phyloP scores from a whole-genome alignment of 2,888 invertebrate genomes.

The Marasmarcha lunaedactyla region DNA sequence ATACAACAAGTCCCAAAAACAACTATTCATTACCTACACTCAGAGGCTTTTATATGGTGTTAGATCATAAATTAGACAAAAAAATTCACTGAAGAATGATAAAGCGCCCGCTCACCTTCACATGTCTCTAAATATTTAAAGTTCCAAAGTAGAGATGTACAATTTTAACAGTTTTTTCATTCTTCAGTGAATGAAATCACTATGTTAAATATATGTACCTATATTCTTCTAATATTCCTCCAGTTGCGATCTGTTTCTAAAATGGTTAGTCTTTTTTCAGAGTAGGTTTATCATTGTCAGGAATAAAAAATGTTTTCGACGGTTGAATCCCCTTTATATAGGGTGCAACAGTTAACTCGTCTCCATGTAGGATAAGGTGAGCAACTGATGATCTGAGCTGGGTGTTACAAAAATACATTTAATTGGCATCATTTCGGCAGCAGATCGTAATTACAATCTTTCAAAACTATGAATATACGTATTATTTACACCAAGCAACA shows the following conservation, averaged over 20 bases:
- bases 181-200: too few relatives aligned
- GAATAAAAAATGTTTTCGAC: conserved; percentile 18
- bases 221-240: background rate
- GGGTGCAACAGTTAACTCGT: too few relatives aligned
- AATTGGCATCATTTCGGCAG: conserved; percentile 69
- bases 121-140: too few relatives aligned
- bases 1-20: too few relatives aligned
- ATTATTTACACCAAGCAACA: conserved; percentile 28
- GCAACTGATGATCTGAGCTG: conserved; percentile 57
- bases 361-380: conserved; percentile 19
- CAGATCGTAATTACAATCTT: conserved; percentile 59
- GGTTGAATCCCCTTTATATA: background rate
- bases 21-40: too few relatives aligned
- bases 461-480: conserved; percentile 33
- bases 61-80: too few relatives aligned
- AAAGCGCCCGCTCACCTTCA: too few relatives aligned
- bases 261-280: conserved; percentile 48
- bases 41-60: too few relatives aligned
- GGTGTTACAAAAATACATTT: conserved; percentile 43
- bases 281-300: conserved; percentile 18
- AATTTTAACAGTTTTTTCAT: too few relatives aligned
- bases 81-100: too few relatives aligned
- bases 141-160: too few relatives aligned
- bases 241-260: conserved; percentile 68
- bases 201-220: too few relatives aligned